Percentiles rank a stretch among this genome's conserved stretches.
These are phyloP conservation scores for Gouania willdenowi DNA, from an alignment of 2,797 vertebrate species.

Conservation along the genomic window DNA sequence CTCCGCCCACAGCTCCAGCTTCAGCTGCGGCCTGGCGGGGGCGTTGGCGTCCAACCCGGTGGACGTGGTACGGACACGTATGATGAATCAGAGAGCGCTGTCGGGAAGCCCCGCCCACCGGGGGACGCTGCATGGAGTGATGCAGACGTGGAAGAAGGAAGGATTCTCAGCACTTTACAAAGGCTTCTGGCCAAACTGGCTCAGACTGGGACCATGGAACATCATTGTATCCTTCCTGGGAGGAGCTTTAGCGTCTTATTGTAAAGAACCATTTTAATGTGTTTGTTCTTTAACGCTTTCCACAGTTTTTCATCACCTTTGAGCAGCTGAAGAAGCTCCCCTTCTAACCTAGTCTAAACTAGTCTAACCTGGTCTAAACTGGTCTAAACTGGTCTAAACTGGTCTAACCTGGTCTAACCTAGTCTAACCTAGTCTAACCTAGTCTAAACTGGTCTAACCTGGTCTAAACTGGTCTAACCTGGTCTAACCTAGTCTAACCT, in stretches of 20 bases:
- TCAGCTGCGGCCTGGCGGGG: slow-evolving; percentile 90
- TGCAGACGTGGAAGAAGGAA: slow-evolving; percentile 94
- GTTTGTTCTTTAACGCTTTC: slow-evolving; percentile 30
- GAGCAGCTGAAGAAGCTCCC: slow-evolving; percentile 95
- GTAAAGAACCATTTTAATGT: no score
- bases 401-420: no score
- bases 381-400: no score
- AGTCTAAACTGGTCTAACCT: no score
- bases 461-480: no score
- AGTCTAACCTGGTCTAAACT: no score
- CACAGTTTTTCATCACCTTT: slow-evolving; percentile 96
- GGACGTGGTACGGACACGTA: slow-evolving; percentile 92
- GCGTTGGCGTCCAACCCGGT: slow-evolving; percentile 96
- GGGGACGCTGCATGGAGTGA: slow-evolving; percentile 91
- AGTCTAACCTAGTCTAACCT: no score
- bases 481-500: no score
- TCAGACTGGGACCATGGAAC: slow-evolving; percentile 95
- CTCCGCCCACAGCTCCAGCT: slow-evolving; percentile 82
- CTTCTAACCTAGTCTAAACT: no score
- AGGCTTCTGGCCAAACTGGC: slow-evolving; percentile 98
- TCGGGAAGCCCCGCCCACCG: slow-evolving; percentile 87
- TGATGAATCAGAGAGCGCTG: slow-evolving; percentile 96
- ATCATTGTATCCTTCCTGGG: slow-evolving; percentile 98
- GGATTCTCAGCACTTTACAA: slow-evolving; percentile 97
- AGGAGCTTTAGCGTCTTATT: no score